phyloP scores from a whole-genome alignment of 2,888 invertebrate species.

The Pyralis farinalis region DNA sequence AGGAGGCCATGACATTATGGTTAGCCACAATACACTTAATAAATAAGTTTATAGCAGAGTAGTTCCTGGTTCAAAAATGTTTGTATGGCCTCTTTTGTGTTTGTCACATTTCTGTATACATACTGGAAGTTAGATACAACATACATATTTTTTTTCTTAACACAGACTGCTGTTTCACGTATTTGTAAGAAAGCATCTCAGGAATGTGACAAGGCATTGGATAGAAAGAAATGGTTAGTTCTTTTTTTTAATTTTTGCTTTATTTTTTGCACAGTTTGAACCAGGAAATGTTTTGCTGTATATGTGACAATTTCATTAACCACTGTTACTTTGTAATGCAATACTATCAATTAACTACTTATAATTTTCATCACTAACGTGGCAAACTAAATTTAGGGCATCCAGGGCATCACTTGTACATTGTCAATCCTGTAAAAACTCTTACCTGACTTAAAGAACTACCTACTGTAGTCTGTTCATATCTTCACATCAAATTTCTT shows the following conservation, averaged over 20 bases:
- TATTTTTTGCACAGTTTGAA: slow-evolving; percentile 39
- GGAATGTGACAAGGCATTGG: slow-evolving; percentile 49
- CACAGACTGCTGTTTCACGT: slow-evolving; percentile 48
- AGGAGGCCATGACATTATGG: slow-evolving; percentile 30
- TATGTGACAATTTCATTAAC: no score
- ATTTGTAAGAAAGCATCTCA: slow-evolving; percentile 47
- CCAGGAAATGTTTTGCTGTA: slow-evolving; percentile 42
- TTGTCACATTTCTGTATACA: slow-evolving; percentile 14
- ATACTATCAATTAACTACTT: no score
- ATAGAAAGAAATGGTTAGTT: slow-evolving; percentile 65
- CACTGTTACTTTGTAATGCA: no score
- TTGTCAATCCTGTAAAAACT: no score
- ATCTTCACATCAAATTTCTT: no score
- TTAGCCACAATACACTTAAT: slow-evolving; percentile 4
- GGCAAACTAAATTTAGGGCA: no score
- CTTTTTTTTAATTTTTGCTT: slow-evolving; percentile 26
- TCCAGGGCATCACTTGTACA: no score
- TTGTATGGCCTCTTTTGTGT: slow-evolving; percentile 42
- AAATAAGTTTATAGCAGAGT: slow-evolving; percentile 4
- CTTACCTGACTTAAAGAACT: no score
- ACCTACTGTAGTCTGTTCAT: no score
- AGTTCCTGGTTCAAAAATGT: slow-evolving; percentile 17
- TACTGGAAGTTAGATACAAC: slow-evolving; percentile 11
- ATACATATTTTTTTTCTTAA: slow-evolving; percentile 37
- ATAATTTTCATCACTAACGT: no score